Evolutionary conservation across 2,888 invertebrate genomes (phyloP), one percentile per base, ranked within the genome.

Genomic region (Netelia inedita): DNA sequence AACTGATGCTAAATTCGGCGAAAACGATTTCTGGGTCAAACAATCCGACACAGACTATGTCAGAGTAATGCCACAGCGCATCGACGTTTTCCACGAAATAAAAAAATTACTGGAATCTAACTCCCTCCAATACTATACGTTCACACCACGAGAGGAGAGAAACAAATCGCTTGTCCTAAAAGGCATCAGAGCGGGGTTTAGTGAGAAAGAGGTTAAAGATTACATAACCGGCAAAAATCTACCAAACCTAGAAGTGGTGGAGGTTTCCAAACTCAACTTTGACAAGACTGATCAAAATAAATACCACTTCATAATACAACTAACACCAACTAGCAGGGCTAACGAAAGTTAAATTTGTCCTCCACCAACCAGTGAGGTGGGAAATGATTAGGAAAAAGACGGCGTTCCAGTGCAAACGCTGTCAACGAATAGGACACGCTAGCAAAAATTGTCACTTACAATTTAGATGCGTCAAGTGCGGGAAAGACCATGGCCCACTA

Each of bases 341-440:
- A 11, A 68, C 50, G 0, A 76, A 59, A 35, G 1, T 63, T 0
- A 66, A 79, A 55, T 66, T 21, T 3, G 1, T 85, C 2, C 16
- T 75, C 0, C 16, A 75, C 23, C 82, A 81, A 78, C 66, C 21
- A 0, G 46, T 84, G 1, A 59, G 43, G 21, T 86, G 82, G 82
- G 82, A 84, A 16, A 65, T 53, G 23, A 57, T 80, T 0, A 66
- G 71, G 53, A 68, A 55, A 55, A 71, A 35, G 11, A 50, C n/a
- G 1, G 65, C 73, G n/a, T 76, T 69, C 14, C 79, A 80, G 28
- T 82, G 79, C 43, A 83, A 80, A 16, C 79, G 79, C 3, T 87
- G 84, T 41, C 84, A 87, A 28, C 41, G 79, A 10, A 55, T 82
- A 0, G 87, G 84, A 1, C 87, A 87, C 35, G 73, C 79, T 0